These are phyloP conservation scores for Electrophaes corylata DNA, from an alignment of 2,888 invertebrate genomes.

Conservation along the genomic window DNA sequence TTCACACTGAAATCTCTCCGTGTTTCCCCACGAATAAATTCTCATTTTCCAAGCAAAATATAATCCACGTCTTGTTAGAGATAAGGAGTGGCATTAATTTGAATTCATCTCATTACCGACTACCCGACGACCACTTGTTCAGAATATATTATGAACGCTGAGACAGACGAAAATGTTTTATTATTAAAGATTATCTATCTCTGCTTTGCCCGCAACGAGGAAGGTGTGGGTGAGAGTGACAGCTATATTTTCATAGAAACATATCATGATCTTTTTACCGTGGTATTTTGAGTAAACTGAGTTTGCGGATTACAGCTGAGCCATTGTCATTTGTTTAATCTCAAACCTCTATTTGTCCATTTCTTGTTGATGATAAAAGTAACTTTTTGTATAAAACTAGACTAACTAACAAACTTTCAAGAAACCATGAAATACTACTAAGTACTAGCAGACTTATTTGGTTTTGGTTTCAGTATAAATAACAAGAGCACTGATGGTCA, in stretches of 20 bases:
- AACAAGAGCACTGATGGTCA: too few species aligned
- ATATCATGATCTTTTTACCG: constrained; percentile 28
- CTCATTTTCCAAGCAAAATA: constrained; percentile 57
- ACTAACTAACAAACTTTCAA: background rate
- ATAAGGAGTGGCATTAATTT: constrained; percentile 60
- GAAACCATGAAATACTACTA: background rate
- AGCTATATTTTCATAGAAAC: constrained; percentile 32
- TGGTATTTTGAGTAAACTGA: constrained; percentile 31
- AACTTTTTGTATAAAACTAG: background rate
- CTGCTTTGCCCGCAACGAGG: constrained; percentile 12
- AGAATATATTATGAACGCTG: constrained; percentile 56
- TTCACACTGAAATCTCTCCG: constrained; percentile 44
- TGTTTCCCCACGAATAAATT: constrained; percentile 54
- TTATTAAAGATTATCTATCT: constrained; percentile 47
- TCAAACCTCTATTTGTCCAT: constrained; percentile 12
- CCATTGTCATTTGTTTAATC: constrained; percentile 24
- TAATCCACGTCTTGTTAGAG: constrained; percentile 58
- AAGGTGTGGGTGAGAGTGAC: constrained; percentile 25
- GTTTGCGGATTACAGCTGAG: constrained; percentile 25
- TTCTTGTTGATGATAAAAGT: background rate
- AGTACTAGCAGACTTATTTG: too few species aligned
- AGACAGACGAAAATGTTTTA: constrained; percentile 57
- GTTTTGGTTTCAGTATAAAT: too few species aligned
- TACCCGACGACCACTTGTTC: constrained; percentile 53
- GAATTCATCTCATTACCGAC: constrained; percentile 60